A percentile compares a stretch with the other conserved stretches of the same genome.
These are phyloP conservation scores for Callosobruchus maculatus DNA, from an alignment of 2,888 invertebrate species.

Conservation along the genomic window DNA sequence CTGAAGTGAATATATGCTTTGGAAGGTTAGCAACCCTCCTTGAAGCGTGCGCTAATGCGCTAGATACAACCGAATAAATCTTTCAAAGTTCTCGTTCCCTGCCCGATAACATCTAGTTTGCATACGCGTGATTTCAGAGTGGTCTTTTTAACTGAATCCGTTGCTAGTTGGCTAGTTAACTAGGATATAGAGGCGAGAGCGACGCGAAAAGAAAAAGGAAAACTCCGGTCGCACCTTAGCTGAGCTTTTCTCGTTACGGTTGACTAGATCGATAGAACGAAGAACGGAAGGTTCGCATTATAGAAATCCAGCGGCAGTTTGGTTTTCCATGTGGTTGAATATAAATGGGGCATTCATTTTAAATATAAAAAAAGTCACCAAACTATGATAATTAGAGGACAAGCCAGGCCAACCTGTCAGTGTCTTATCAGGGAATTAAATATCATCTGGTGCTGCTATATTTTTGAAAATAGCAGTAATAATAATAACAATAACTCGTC, in stretches of 20 bases:
- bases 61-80: neutral
- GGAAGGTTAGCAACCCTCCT: neutral
- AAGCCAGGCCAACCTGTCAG: no score
- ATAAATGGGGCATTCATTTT: neutral
- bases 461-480: no score
- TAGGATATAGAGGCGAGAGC: constrained; percentile 1
- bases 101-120: constrained; percentile 15
- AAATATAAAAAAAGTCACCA: no score
- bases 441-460: no score
- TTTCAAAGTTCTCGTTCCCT: neutral
- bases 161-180: constrained; percentile 3
- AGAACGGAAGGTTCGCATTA: neutral
- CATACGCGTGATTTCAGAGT: constrained; percentile 14
- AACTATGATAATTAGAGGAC: no score
- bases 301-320: neutral
- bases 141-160: constrained; percentile 8
- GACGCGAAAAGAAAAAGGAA: neutral
- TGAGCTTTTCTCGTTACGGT: neutral
- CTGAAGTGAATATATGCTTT: no score
- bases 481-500: no score
- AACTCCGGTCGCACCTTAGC: neutral
- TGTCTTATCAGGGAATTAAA: no score
- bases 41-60: neutral
- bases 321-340: neutral
- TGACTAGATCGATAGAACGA: neutral